Base-by-base conservation (phyloP, 2,797 vertebrate genomes). In the Euthynnus affinis region DNA sequence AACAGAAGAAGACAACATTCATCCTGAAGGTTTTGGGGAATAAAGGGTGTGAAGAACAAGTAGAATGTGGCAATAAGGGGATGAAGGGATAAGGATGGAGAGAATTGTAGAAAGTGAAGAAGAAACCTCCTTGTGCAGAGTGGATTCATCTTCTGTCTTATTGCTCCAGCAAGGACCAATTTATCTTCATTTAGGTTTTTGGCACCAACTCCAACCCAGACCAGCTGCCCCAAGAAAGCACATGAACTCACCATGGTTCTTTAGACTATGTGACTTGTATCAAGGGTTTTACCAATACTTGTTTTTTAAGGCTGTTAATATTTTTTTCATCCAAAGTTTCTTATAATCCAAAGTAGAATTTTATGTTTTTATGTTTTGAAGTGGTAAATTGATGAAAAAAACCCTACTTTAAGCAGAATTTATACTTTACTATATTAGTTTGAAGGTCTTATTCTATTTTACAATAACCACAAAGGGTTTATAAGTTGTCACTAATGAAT, bases 101-200 rank as follows among this genome's bases (percentile, higher is more conserved):
- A 79, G 78, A 75, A 65, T 75, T 42, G 73, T 77, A 46, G 74
- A 66, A 83, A 78, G 81, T 85, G 85, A 89, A 84, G 89, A 87
- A 89, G 87, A 82, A 85, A 88, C 82, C 85, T 88, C 80, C 75
- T 80, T 2, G 74, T 82, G 81, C 73, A 81, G 88, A 87, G 87
- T 91, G 89, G 85, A 92, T 93, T 93, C 91, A 92, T 93, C 91
- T 92, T 86, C 71, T 86, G 80, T 92, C 89, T 93, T 90, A 89
- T 52, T 93, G 85, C 89, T 90, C 82, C 89, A 89, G 86, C 81
- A 83, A 87, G 90, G 89, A 90, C 90, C 91, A 91, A 93, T 94
- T 93, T 93, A 91, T 94, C 92, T 93, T 92, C 87, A 91, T 94
- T 94, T 92, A 89, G 74, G 76, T 78, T 90, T 89, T 87, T 93